Percentiles rank a stretch among this genome's conserved stretches.
Evolutionary conservation across 1,140 invertebrate species (phyloP).

Genomic region (Calephelis virginiensis): DNA sequence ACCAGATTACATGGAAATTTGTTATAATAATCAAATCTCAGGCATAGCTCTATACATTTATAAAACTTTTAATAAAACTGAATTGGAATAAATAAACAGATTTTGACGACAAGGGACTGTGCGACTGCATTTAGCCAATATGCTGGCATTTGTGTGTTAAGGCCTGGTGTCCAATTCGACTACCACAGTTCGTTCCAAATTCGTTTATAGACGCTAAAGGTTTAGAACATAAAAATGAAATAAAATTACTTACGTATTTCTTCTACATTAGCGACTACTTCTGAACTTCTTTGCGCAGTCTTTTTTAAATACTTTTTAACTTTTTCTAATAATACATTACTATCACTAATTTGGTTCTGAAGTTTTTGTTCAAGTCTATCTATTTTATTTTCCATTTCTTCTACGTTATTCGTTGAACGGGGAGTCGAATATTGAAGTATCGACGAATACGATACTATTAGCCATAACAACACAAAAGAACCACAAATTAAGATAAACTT

Average conservation of each 20-base stretch:
- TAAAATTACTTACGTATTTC: conserved; percentile 31
- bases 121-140: no score
- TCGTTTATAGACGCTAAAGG: not conserved
- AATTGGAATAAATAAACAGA: no score
- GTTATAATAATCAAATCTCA: no score
- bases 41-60: no score
- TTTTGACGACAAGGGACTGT: no score
- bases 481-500: conserved; percentile 42
- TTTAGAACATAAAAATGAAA: not conserved
- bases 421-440: conserved; percentile 38
- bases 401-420: conserved; percentile 28
- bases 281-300: conserved; percentile 16
- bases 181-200: no score
- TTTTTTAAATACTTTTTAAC: conserved; percentile 53
- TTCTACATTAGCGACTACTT: conserved; percentile 26
- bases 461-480: conserved; percentile 40
- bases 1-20: no score
- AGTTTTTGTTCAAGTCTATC: conserved; percentile 50
- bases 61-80: no score
- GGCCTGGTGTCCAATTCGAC: no score
- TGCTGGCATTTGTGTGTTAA: no score
- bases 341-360: conserved; percentile 49
- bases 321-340: conserved; percentile 51
- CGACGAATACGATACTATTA: conserved; percentile 48
- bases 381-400: conserved; percentile 49